A percentile compares a stretch with the other conserved stretches of the same genome.
Evolutionary conservation across 2,797 vertebrate genomes (phyloP).

Genomic region (Babyrousa celebensis): DNA sequence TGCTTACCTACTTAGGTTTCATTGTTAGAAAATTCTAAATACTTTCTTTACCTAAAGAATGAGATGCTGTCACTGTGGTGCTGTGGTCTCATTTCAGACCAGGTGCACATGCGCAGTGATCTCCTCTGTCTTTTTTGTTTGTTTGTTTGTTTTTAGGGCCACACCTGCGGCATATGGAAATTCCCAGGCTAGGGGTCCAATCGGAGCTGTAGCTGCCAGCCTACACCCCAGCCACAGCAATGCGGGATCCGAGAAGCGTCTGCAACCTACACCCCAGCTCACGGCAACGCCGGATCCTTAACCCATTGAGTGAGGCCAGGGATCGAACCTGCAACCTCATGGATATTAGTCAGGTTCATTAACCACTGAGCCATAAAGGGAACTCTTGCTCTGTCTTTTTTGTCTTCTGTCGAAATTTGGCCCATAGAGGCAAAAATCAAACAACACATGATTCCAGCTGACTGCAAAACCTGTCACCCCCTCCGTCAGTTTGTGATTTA

Average conservation of each 20-base stretch:
- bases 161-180: too few species aligned
- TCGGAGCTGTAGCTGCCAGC: too few species aligned
- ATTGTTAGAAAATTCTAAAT: constrained; percentile 46
- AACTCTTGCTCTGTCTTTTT: background rate
- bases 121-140: constrained; percentile 68
- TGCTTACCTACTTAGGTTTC: background rate
- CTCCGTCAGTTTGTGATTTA: constrained; percentile 88
- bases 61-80: background rate
- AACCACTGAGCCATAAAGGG: too few species aligned
- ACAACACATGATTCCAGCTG: constrained; percentile 84
- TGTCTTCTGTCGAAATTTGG: constrained; percentile 85
- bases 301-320: too few species aligned
- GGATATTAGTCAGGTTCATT: too few species aligned
- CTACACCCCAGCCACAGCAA: too few species aligned
- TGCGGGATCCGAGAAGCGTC: too few species aligned
- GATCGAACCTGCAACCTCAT: too few species aligned
- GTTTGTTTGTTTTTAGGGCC: too few species aligned
- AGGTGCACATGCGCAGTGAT: constrained; percentile 80
- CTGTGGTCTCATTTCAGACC: constrained; percentile 78
- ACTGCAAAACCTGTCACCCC: constrained; percentile 84
- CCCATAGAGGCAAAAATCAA: constrained; percentile 86
- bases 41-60: constrained; percentile 14
- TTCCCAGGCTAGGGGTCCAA: too few species aligned
- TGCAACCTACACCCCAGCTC: too few species aligned
- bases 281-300: too few species aligned